phyloP scores from a whole-genome alignment of 2,797 vertebrate species.

The Enteromius treurensis region DNA sequence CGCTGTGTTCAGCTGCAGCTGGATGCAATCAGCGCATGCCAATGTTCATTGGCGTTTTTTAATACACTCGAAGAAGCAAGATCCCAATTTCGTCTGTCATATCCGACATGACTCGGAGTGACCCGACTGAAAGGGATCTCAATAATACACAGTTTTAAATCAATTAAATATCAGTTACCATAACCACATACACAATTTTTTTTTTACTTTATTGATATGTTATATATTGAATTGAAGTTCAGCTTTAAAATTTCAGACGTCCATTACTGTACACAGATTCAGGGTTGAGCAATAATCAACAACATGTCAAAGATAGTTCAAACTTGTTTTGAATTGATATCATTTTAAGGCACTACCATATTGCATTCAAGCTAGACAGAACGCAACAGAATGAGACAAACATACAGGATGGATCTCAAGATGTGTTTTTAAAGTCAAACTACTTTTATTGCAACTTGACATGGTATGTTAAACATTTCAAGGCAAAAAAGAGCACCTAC shows the following conservation, averaged over 20 bases:
- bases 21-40: too few species aligned
- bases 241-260: neutral
- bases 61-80: too few species aligned
- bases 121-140: too few species aligned
- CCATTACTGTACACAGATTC: neutral
- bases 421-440: neutral
- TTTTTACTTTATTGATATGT: too few species aligned
- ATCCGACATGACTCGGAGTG: too few species aligned
- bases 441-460: neutral
- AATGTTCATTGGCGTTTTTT: too few species aligned
- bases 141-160: too few species aligned
- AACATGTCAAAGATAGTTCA: neutral
- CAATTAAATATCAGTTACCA: too few species aligned
- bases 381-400: neutral
- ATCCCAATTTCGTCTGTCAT: too few species aligned
- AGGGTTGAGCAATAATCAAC: neutral
- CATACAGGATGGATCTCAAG: neutral
- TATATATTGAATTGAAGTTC: too few species aligned
- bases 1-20: too few species aligned
- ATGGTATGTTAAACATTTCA: neutral
- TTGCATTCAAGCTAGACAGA: neutral
- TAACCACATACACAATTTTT: too few species aligned
- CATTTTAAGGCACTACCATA: neutral
- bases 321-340: constrained; percentile 5
- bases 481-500: neutral